Conservation (phyloP, 2,888 invertebrate genomes). For the Chorisops tibialis region DNA sequence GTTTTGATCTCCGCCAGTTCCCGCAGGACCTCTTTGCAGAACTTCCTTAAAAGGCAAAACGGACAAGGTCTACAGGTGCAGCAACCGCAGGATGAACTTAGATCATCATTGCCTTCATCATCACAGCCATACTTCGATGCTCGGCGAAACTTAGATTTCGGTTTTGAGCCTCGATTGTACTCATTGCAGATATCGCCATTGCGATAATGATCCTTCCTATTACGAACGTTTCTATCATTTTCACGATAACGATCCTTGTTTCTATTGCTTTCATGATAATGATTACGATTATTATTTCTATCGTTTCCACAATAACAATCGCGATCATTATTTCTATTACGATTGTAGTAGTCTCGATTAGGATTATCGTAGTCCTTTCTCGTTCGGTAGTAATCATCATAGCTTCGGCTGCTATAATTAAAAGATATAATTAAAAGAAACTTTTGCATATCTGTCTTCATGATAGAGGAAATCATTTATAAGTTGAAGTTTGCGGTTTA, state of each 20-base stretch:
- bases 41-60: conserved; percentile 5
- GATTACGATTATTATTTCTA: background rate
- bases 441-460: too few relatives aligned
- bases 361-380: background rate
- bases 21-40: conserved; percentile 1
- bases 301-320: background rate
- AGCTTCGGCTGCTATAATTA: background rate
- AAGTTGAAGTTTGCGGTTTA: too few relatives aligned
- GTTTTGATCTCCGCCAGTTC: conserved; percentile 11
- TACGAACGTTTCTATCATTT: background rate
- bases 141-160: background rate
- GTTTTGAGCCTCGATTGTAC: background rate
- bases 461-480: too few relatives aligned
- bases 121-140: background rate
- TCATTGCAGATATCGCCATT: background rate
- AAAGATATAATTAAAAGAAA: too few relatives aligned
- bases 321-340: background rate
- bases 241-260: background rate
- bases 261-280: background rate
- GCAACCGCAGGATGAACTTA: background rate
- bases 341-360: background rate
- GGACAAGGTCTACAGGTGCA: conserved; percentile 10
- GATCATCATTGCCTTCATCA: background rate
- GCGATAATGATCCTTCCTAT: background rate
- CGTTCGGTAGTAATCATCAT: background rate